These are phyloP conservation scores for Epinephelus awoara DNA, from an alignment of 2,797 vertebrate genomes.

Conservation along the genomic window DNA sequence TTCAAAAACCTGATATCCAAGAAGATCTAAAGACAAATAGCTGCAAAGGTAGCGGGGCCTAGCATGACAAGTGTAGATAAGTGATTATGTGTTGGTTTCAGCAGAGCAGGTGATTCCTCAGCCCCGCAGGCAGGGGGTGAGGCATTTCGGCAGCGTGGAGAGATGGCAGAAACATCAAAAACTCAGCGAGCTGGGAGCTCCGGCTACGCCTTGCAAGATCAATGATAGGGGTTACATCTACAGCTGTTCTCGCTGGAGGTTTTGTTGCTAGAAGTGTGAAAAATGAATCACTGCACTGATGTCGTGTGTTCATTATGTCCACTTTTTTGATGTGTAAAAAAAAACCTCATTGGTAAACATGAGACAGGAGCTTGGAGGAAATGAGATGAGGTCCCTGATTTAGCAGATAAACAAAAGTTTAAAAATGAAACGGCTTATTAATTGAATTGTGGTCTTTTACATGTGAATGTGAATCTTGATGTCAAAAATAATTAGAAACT, in stretches of 20 bases:
- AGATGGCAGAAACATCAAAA: slow-evolving; percentile 75
- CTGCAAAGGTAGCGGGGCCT: slow-evolving; percentile 52
- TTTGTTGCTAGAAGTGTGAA: slow-evolving; percentile 72
- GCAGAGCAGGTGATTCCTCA: slow-evolving; percentile 74
- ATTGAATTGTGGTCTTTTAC: slow-evolving; percentile 1
- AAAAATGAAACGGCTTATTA: slow-evolving; percentile 13
- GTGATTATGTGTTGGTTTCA: slow-evolving; percentile 76
- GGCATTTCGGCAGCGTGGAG: slow-evolving; percentile 43
- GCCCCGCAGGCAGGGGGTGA: slow-evolving; percentile 48
- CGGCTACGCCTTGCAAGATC: slow-evolving; percentile 69
- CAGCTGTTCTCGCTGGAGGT: slow-evolving; percentile 70
- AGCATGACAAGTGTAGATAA: slow-evolving; percentile 76
- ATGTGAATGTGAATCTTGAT: neutral
- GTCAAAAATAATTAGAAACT: slow-evolving; percentile 36
- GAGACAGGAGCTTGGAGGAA: slow-evolving; percentile 38
- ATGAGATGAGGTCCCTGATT: slow-evolving; percentile 37
- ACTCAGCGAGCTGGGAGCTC: slow-evolving; percentile 56
- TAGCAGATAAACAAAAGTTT: slow-evolving; percentile 38
- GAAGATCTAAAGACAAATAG: slow-evolving; percentile 70
- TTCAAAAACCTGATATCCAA: slow-evolving; percentile 51
- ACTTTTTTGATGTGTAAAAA: slow-evolving; percentile 59
- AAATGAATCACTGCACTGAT: slow-evolving; percentile 60
- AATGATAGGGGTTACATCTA: slow-evolving; percentile 69
- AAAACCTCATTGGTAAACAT: slow-evolving; percentile 52
- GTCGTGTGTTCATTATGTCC: slow-evolving; percentile 59